phyloP scores from a whole-genome alignment of 2,797 vertebrate genomes.

The Trachurus trachurus region DNA sequence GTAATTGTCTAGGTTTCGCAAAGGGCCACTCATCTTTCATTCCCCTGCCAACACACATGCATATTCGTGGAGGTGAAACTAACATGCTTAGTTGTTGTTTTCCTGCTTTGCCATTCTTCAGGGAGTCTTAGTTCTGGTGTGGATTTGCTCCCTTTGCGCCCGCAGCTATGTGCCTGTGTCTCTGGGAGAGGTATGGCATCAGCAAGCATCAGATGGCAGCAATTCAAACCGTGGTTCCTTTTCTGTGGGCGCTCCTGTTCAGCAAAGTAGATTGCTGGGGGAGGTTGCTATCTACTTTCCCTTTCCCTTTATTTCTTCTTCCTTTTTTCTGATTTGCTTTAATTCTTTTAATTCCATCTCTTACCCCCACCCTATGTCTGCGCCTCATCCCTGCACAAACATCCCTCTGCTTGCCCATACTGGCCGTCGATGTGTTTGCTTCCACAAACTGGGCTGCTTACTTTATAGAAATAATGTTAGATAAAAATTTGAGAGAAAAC shows the following conservation, averaged over 20 bases:
- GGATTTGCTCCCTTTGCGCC: constrained; percentile 80
- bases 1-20: constrained; percentile 80
- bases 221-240: constrained; percentile 75
- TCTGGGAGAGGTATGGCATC: constrained; percentile 77
- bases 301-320: constrained; percentile 56
- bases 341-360: constrained; percentile 61
- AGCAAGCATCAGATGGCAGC: constrained; percentile 76
- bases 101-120: constrained; percentile 78
- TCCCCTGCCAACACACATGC: constrained; percentile 80
- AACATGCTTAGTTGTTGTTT: constrained; percentile 88
- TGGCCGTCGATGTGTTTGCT: constrained; percentile 53
- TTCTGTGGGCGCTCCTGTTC: constrained; percentile 78
- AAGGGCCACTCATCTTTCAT: constrained; percentile 82
- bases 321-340: constrained; percentile 58
- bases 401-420: constrained; percentile 46
- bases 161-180: constrained; percentile 74
- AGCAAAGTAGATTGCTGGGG: constrained; percentile 76
- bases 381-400: constrained; percentile 56
- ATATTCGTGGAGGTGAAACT: constrained; percentile 82
- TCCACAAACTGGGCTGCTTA: constrained; percentile 46
- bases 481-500: constrained; percentile 19
- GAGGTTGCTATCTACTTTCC: constrained; percentile 73
- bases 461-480: constrained; percentile 40
- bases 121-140: constrained; percentile 82
- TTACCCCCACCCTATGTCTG: constrained; percentile 57